Evolutionary conservation across 2,113 vertebrate genomes (phyloP), one percentile per base, ranked within the genome.

Genomic region (Aegithalos caudatus): DNA sequence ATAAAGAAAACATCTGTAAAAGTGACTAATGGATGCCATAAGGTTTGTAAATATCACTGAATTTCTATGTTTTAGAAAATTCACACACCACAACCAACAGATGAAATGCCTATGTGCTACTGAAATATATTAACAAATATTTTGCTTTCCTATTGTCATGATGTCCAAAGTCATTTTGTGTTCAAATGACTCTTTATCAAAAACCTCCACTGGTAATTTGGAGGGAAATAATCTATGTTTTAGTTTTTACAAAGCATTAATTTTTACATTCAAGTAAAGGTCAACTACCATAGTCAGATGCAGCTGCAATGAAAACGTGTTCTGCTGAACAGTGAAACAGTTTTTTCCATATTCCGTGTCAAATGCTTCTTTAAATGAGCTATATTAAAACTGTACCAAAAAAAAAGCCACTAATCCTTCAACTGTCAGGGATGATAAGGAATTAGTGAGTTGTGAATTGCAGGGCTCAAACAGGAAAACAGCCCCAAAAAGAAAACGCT

Each of bases 261-360:
- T 77, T 95, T 92, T 95, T 95, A 80, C 64, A 93, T 83, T 91
- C 67, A 86, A 78, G 71, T 77, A 94, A 96, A 97, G 94, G 88
- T 95, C 90, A 96, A 70, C 84, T 66, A 77, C 31, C 42, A 66
- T 11, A 88, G 62, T 54, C 92, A 93, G 62, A 80, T 83, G 66
- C 74, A 94, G 79, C 79, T 51, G 50, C 48, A 90, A 93, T 44
- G 66, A 79, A 89, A 92, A 95, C 0, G 21, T 72, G 29, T 87
- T 85, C 74, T 72, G n/a, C 70, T 77, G 94, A 89, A 91, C 54
- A 90, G 70, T 85, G 61, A 80, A 94, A 85, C 56, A 12, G 8
- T 83, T 62, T 94, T 94, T 80, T 70, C 64, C 33, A 57, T 78
- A 90, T 82, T 93, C 72, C 0, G 0, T 87, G 62, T 83, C 56